A percentile compares a stretch with the other conserved stretches of the same genome.
phyloP scores from a whole-genome alignment of 2,113 vertebrate species.

The Tenebrosternarchus preto region DNA sequence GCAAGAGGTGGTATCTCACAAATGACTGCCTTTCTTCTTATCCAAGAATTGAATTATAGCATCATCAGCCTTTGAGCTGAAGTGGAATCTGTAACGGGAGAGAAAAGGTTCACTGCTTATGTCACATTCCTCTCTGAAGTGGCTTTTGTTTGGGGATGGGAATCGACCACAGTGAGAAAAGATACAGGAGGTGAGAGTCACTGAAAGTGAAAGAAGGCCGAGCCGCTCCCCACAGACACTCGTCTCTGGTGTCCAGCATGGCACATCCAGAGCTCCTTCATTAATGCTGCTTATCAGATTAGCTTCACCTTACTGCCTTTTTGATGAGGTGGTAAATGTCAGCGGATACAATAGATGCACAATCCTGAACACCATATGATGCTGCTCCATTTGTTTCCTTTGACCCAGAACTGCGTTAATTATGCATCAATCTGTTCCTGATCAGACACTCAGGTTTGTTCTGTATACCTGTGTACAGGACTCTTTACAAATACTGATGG shows the following conservation, averaged over 20 bases:
- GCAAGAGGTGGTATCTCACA: not conserved
- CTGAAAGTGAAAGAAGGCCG: conserved; percentile 60
- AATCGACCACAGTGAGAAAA: conserved; percentile 38
- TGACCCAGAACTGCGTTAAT: not conserved
- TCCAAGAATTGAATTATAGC: conserved; percentile 20
- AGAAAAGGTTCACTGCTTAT: conserved; percentile 45
- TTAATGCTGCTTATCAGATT: conserved; percentile 46
- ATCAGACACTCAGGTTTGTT: not conserved
- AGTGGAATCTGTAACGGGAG: conserved; percentile 25
- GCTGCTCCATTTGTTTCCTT: not conserved
- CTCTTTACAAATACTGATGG: not conserved
- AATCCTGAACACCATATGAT: conserved; percentile 10
- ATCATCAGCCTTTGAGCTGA: conserved; percentile 27
- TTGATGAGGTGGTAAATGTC: conserved; percentile 53
- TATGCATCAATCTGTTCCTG: not conserved
- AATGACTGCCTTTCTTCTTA: conserved; percentile 16
- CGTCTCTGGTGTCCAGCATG: conserved; percentile 40
- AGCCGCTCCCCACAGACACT: not conserved
- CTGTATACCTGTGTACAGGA: not conserved
- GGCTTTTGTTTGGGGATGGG: conserved; percentile 53
- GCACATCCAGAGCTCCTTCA: conserved; percentile 46
- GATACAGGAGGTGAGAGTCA: conserved; percentile 23
- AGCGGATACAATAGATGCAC: conserved; percentile 41
- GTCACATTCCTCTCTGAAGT: conserved; percentile 55
- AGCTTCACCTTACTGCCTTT: conserved; percentile 42